phyloP scores from a whole-genome alignment of 1,140 invertebrate genomes.

The Cydia strobilella region DNA sequence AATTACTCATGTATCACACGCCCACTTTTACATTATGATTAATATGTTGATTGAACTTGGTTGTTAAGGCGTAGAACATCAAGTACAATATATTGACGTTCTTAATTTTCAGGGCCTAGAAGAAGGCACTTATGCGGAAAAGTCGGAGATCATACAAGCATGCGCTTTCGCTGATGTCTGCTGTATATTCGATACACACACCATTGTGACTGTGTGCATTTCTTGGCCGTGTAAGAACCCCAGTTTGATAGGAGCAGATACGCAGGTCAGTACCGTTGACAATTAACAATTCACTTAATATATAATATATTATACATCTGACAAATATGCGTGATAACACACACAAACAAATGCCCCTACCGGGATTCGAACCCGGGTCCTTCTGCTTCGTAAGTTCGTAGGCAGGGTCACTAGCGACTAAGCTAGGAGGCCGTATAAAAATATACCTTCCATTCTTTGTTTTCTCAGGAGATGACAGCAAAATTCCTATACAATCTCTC shows the following conservation, averaged over 20 bases:
- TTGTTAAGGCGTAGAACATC: no score
- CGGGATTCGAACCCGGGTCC: no score
- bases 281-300: no score
- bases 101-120: constrained; percentile 52
- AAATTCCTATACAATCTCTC: constrained; percentile 56
- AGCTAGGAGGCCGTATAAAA: no score
- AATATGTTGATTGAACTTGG: no score
- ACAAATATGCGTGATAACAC: no score
- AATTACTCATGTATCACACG: no score
- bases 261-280: constrained; percentile 5
- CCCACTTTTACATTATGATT: no score
- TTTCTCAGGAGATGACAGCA: constrained; percentile 28
- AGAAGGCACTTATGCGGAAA: constrained; percentile 49
- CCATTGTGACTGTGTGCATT: constrained; percentile 58
- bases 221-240: constrained; percentile 64
- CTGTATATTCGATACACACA: constrained; percentile 64
- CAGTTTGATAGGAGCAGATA: not conserved
- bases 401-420: no score
- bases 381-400: no score
- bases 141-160: constrained; percentile 61
- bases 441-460: not conserved
- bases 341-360: no score
- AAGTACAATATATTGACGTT: no score
- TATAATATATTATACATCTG: not conserved
- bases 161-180: constrained; percentile 64